Base-by-base conservation (phyloP, 2,888 invertebrate genomes). In the Heliconius sara region DNA sequence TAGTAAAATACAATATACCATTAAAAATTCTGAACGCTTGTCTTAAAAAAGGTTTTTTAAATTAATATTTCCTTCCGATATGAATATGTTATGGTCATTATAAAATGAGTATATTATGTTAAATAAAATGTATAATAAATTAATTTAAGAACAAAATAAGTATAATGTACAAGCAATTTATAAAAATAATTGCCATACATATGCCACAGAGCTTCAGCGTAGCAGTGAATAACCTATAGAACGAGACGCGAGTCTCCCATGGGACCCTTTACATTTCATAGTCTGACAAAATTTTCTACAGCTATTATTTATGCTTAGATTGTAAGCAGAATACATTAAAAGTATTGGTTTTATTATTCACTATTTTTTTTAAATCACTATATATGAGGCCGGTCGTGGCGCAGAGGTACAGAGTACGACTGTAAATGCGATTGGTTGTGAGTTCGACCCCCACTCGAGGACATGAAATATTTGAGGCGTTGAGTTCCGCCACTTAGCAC, bases 201-300 rank as follows among this genome's bases (percentile, higher is more conserved):
- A 60, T 60, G 57, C 73, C 57, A 34, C 60, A 70, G 57, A 73
- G 34, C 60, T 60, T 47, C 43, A 70, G 70, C 16, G 34, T 73
- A 57, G 34, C 57, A 73, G 73, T 73, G 73, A 73, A 72, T 72
- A 72, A 72, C 72, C 72, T 52, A 57, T 72, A 72, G 22, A 72
- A 16, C 30, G 60, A 34, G 60, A 34, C 34, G 34, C 34, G 60
- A 73, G 34, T 39, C 73, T 39, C 73, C 34, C 73, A 39, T n/a
- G 60, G 73, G 60, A 34, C 73, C 57, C 60, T 73, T 60, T 60
- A 73, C 57, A 73, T 60, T 72, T 72, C 57, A 52, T 30, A 72
- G 30, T 72, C 72, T 30, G 12, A 72, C 72, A n/a, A 72, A 72
- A 57, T 57, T 72, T 72, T 72, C 70, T 47, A 70, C 25, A 47